Percentiles rank a stretch among this genome's conserved stretches.
These are phyloP conservation scores for Amaurobius ferox DNA, from an alignment of 2,888 invertebrate genomes.

Conservation along the genomic window DNA sequence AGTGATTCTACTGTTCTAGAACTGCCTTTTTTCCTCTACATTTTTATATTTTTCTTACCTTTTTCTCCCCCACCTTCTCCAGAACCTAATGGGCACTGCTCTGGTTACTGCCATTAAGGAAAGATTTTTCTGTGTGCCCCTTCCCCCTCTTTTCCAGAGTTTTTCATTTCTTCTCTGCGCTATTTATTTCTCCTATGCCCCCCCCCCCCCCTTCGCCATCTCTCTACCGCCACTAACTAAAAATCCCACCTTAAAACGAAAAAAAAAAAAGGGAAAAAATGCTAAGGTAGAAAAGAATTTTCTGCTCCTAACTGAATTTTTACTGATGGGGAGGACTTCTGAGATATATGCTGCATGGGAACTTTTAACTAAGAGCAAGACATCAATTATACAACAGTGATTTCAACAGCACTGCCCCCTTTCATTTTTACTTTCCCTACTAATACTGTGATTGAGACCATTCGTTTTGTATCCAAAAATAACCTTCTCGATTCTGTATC, in stretches of 20 bases:
- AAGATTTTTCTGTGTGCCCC: conserved; percentile 25
- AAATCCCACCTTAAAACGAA: conserved; percentile 32
- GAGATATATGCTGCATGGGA: conserved; percentile 17
- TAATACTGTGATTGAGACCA: too few species aligned
- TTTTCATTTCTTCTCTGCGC: conserved; percentile 38
- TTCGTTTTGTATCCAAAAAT: too few species aligned
- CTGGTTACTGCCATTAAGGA: conserved; percentile 69
- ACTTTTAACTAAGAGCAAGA: too few species aligned
- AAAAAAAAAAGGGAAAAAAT: not conserved
- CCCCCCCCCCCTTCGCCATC: not conserved
- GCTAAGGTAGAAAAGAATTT: not conserved
- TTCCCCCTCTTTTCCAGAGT: conserved; percentile 22
- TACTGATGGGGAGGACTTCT: not conserved
- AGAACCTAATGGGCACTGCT: conserved; percentile 64
- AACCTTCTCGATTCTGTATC: too few species aligned
- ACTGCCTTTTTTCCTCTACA: conserved; percentile 37
- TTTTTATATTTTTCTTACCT: conserved; percentile 40
- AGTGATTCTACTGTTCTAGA: conserved; percentile 65
- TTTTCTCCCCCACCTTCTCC: conserved; percentile 34
- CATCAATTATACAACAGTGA: too few species aligned
- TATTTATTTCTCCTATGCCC: conserved; percentile 22
- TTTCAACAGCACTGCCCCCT: too few species aligned
- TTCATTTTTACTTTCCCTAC: too few species aligned
- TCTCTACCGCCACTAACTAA: conserved; percentile 41
- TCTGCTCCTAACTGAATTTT: conserved; percentile 41